Base-by-base conservation (phyloP, 2,797 vertebrate genomes). In the Crenuchus spilurus region DNA sequence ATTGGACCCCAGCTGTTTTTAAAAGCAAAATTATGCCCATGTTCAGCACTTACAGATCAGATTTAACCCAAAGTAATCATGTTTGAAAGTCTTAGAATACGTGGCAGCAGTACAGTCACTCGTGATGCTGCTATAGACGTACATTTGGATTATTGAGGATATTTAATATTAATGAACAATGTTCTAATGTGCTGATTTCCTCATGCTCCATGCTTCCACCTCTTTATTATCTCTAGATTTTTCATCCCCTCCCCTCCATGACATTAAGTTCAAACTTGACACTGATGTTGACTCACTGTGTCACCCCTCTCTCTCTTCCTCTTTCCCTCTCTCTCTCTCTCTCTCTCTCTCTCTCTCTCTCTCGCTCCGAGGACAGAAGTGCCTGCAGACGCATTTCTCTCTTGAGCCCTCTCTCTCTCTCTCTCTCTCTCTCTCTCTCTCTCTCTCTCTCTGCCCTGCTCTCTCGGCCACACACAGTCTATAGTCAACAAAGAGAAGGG, bases 181-280 rank as follows among this genome's bases (percentile, higher is more conserved):
- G 35, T 57, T 37, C n/a, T 54, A 54, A 54, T 54, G 51, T 28
- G 13, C 26, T 33, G n/a, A 83, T 88, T 83, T 83, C 81, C 78
- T 77, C 61, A 69, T 80, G 83, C 81, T 88, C 79, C 79, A 80
- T 71, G 73, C 75, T 85, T 70, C 82, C 84, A 87, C 87, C 80
- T 78, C 85, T 90, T 87, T 86, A 90, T 91, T 90, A 90, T 89
- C 86, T 87, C 84, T 81, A 76, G 75, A 88, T 87, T 87, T 86
- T 86, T 35, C 39, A n/a, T 87, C 63, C 66, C 75, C 90, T 87
- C 89, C 89, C 88, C 66, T 89, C 54, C 74, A 85, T 91, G 90
- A 90, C 90, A 92, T 93, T 92, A 93, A 92, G 92, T 92, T 93
- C 90, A 93, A 90, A 91, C 89, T 91, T 92, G 92, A 93, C 92